These are phyloP conservation scores for Pammene fasciana DNA, from an alignment of 2,888 invertebrate species.

Conservation along the genomic window DNA sequence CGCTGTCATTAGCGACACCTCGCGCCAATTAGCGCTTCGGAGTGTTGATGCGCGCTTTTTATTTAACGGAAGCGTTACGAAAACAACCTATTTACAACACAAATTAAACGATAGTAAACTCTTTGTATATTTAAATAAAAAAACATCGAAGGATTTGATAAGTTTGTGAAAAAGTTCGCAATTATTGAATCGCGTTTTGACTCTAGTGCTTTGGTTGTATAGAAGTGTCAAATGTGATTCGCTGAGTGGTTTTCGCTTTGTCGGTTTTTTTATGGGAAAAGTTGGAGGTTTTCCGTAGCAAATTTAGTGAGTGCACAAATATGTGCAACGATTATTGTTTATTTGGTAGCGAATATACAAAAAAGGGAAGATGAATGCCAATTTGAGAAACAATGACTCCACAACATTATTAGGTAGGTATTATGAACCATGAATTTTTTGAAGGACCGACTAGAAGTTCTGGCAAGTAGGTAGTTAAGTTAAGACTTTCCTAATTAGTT, in stretches of 20 bases:
- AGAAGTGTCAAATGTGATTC: slow-evolving; percentile 56
- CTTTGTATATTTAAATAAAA: slow-evolving; percentile 6
- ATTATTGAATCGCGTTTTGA: slow-evolving; percentile 74
- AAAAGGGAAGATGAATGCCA: too few relatives aligned
- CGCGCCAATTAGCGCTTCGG: slow-evolving; percentile 78
- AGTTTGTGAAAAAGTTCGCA: slow-evolving; percentile 58
- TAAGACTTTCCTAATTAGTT: too few relatives aligned
- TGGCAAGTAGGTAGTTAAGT: too few relatives aligned
- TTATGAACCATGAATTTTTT: too few relatives aligned
- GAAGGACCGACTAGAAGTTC: too few relatives aligned
- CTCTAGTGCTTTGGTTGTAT: slow-evolving; percentile 63
- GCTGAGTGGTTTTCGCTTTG: slow-evolving; percentile 49
- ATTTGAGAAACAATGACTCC: too few relatives aligned
- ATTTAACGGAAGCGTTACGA: slow-evolving; percentile 76
- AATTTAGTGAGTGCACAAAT: slow-evolving; percentile 11
- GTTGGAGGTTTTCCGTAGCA: slow-evolving; percentile 2
- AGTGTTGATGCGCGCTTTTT: slow-evolving; percentile 80
- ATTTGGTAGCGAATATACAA: too few relatives aligned
- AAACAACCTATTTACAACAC: neutral
- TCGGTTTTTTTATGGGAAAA: slow-evolving; percentile 37
- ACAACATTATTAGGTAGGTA: too few relatives aligned
- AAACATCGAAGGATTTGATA: neutral
- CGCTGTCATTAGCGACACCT: slow-evolving; percentile 82
- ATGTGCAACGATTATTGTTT: neutral
- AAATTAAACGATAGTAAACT: slow-evolving; percentile 17